Percentiles rank a stretch among this genome's conserved stretches.
Conservation (phyloP, 1,140 invertebrate genomes). For the Drosophila neocordata region DNA sequence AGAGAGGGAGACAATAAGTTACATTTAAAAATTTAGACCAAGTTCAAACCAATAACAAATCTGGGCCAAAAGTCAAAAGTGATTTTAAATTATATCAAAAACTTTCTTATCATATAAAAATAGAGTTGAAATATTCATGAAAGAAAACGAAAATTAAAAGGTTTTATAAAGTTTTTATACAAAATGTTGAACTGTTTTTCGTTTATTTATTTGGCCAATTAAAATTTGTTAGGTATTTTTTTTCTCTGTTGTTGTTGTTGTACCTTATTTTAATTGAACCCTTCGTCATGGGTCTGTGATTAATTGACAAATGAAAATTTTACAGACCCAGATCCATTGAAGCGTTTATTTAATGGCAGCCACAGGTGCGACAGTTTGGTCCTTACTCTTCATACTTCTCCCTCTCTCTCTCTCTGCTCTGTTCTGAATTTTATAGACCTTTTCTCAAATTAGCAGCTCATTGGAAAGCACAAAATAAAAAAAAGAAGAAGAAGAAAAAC, state of each 20-base stretch:
- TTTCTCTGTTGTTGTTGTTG: neutral
- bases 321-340: slow-evolving; percentile 12
- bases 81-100: no score
- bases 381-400: neutral
- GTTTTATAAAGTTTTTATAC: no score
- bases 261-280: slow-evolving; percentile 42
- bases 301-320: slow-evolving; percentile 57
- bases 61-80: no score
- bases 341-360: slow-evolving; percentile 47
- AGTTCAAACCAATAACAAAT: no score
- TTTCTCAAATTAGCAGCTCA: slow-evolving; percentile 58
- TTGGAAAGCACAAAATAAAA: slow-evolving; percentile 14
- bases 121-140: no score
- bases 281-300: slow-evolving; percentile 29
- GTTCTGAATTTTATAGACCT: slow-evolving; percentile 39
- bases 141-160: no score
- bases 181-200: no score
- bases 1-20: no score
- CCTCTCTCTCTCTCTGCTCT: no score
- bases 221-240: slow-evolving; percentile 36
- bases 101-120: no score
- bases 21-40: no score
- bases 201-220: slow-evolving; percentile 14
- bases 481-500: neutral
- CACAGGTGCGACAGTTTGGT: slow-evolving; percentile 50